Conservation (phyloP, 2,888 invertebrate species). For the Phania funesta region DNA sequence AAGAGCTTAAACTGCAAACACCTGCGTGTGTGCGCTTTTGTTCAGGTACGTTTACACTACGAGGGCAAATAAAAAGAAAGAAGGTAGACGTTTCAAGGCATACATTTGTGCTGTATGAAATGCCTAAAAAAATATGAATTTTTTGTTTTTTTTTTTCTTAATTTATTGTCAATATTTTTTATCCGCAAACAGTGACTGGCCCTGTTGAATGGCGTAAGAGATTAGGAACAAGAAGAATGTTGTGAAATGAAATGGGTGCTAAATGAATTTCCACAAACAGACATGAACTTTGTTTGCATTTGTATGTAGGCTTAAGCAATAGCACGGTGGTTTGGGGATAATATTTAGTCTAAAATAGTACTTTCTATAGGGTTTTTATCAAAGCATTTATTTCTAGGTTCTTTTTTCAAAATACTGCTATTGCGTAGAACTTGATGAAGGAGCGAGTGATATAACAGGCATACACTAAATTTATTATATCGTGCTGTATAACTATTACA, state of each 20-base stretch:
- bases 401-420: too few relatives aligned
- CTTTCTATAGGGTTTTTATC: too few relatives aligned
- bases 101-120: slow-evolving; percentile 18
- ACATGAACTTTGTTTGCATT: slow-evolving; percentile 24
- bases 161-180: neutral
- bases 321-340: too few relatives aligned
- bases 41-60: slow-evolving; percentile 17
- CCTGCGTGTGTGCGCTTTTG: too few relatives aligned
- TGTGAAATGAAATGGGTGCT: slow-evolving; percentile 30
- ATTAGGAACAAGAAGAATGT: neutral
- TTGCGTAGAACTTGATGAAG: too few relatives aligned
- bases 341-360: too few relatives aligned
- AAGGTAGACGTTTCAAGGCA: slow-evolving; percentile 50
- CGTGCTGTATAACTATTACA: too few relatives aligned
- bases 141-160: neutral
- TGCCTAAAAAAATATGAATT: slow-evolving; percentile 34
- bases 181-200: slow-evolving; percentile 23
- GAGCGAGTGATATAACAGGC: too few relatives aligned
- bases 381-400: too few relatives aligned
- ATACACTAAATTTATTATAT: too few relatives aligned
- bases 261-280: slow-evolving; percentile 44
- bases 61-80: neutral
- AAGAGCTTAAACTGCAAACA: too few relatives aligned
- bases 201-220: neutral
- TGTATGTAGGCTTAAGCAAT: too few relatives aligned